phyloP scores from a whole-genome alignment of 2,888 invertebrate genomes.

The Phaedon cochleariae region DNA sequence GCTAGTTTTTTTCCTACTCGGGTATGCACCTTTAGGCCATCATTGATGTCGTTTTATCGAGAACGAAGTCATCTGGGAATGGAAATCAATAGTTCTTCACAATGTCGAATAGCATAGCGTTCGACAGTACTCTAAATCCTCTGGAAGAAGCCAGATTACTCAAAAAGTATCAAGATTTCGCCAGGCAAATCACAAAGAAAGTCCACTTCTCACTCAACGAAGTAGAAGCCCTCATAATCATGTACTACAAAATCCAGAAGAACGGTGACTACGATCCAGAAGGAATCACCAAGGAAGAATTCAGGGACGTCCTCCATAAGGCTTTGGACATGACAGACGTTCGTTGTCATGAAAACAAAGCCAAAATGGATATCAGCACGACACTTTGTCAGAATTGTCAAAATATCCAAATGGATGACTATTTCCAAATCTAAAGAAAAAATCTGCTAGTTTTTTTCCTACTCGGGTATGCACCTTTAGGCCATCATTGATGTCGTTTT shows the following conservation, averaged over 20 bases:
- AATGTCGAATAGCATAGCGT: background rate
- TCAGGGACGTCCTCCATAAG: conserved; percentile 69
- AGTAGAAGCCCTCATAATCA: conserved; percentile 65
- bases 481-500: background rate
- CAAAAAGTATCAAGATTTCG: conserved; percentile 66
- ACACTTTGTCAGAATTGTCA: no score
- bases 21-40: no score
- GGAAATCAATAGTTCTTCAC: background rate
- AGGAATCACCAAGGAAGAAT: conserved; percentile 64
- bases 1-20: no score
- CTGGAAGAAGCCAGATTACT: conserved; percentile 64
- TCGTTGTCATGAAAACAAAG: no score
- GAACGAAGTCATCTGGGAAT: background rate
- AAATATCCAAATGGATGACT: no score
- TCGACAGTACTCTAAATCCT: conserved; percentile 54
- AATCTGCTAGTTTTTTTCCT: no score
- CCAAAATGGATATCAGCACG: no score
- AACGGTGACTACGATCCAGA: conserved; percentile 52
- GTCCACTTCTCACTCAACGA: conserved; percentile 69
- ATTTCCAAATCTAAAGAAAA: no score
- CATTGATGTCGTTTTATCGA: background rate
- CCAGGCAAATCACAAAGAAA: conserved; percentile 66
- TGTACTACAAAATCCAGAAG: conserved; percentile 64
- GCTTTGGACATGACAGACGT: conserved; percentile 77
- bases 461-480: no score